Evolutionary conservation across 2,113 vertebrate genomes (phyloP), one percentile per base, ranked within the genome.

Genomic region (Microcebus murinus): DNA sequence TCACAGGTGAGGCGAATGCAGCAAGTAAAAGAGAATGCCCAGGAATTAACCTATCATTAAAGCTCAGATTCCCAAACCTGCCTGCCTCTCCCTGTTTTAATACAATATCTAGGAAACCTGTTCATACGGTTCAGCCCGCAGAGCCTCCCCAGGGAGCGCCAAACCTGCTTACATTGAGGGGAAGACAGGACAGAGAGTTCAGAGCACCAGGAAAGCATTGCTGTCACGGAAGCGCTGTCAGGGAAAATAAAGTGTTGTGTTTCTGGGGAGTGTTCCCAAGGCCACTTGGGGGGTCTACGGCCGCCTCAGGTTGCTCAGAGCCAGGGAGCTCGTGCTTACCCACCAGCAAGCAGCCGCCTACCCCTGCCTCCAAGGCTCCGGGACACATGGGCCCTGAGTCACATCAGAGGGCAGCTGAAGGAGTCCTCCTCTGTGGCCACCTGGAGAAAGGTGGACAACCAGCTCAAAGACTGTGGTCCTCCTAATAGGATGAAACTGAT

Each of bases 71-170:
- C 42, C 65, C 68, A 52, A 25, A 50, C 25, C 34, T 42, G 61
- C 15, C 21, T 65, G 23, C 34, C 21, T 55, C 0, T 21, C 29
- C 39, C n/a, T 59, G 18, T 67, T 63, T 52, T 27, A 65, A 36
- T 45, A 11, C 1, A 6, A 3, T 45, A 15, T 6, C 63, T 57
- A 63, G 57, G 48, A 61, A 80, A 34, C 29, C 8, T 4, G 0
- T 1, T 15, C 15, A 6, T 0, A 3, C 0, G 4, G 0, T 12
- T 59, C 15, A 6, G 31, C 25, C 45, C 21, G 0, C 48, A 57
- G 2, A 15, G 2, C 3, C 1, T 36, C 90, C 89, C 85, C 42
- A 14, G 96, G 59, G 63, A 94, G 91, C 25, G 36, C 55, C 23
- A 15, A 13, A 1, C 5, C 31, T 0, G 14, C 57, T 27, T 4